phyloP scores from a whole-genome alignment of 2,113 vertebrate genomes.

The Trichechus manatus region DNA sequence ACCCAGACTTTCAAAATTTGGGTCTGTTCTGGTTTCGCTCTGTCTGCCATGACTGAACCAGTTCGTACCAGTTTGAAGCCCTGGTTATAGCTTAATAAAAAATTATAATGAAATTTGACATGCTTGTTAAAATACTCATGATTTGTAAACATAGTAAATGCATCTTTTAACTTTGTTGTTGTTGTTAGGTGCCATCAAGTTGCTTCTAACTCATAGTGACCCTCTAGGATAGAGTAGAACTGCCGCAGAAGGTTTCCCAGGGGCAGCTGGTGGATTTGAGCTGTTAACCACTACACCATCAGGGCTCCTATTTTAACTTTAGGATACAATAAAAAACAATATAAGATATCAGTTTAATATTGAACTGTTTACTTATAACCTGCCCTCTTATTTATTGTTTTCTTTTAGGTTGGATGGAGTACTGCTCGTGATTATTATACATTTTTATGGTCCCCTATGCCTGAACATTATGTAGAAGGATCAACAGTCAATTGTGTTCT shows the following conservation, averaged over 20 bases:
- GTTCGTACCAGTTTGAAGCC: too few species aligned
- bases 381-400: conserved; percentile 61
- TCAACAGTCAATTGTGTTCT: conserved; percentile 95
- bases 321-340: conserved; percentile 64
- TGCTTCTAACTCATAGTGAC: too few species aligned
- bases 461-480: conserved; percentile 95
- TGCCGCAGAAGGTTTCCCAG: too few species aligned
- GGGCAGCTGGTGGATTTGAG: too few species aligned
- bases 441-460: conserved; percentile 98
- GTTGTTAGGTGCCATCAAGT: too few species aligned
- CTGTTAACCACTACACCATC: too few species aligned
- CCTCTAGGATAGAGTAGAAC: too few species aligned
- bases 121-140: conserved; percentile 83
- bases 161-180: conserved; percentile 72
- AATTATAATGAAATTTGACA: conserved; percentile 83
- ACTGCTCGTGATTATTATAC: conserved; percentile 99
- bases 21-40: too few species aligned
- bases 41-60: too few species aligned
- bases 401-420: conserved; percentile 97
- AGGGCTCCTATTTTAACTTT: conserved; percentile 68
- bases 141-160: conserved; percentile 82
- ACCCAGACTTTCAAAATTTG: too few species aligned
- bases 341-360: conserved; percentile 56
- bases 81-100: conserved; percentile 83
- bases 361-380: conserved; percentile 48